These are phyloP conservation scores for Hemicordylus capensis DNA, from an alignment of 2,113 vertebrate genomes.

Conservation along the genomic window DNA sequence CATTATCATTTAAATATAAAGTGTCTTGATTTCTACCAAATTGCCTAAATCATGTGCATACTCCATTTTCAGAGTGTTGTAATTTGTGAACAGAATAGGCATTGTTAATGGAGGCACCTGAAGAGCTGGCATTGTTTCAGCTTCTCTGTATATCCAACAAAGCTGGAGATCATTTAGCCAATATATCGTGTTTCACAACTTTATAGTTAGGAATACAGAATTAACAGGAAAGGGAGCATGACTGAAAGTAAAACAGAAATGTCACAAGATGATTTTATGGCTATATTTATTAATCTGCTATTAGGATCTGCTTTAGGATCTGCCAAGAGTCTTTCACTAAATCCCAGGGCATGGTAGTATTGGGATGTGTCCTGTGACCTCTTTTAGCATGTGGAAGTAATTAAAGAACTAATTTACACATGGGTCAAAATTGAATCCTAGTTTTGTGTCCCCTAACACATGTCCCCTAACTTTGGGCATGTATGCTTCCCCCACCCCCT, in stretches of 20 bases:
- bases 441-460: too few species aligned
- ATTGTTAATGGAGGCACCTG: slow-evolving; percentile 35
- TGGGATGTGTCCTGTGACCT: too few species aligned
- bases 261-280: background rate
- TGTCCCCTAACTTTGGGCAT: too few species aligned
- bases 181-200: background rate
- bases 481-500: too few species aligned
- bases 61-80: slow-evolving; percentile 15
- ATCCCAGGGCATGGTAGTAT: too few species aligned
- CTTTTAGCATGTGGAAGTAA: too few species aligned
- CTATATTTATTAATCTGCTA: background rate
- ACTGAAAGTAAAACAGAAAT: background rate
- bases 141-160: background rate
- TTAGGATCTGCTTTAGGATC: too few species aligned
- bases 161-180: background rate
- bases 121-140: slow-evolving; percentile 29
- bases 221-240: background rate
- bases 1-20: background rate
- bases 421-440: too few species aligned
- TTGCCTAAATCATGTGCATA: background rate
- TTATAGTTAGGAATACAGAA: background rate
- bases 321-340: too few species aligned
- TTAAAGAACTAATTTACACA: too few species aligned
- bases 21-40: background rate
- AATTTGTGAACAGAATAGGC: slow-evolving; percentile 14